Evolutionary conservation across 2,113 vertebrate species (phyloP).

Genomic region (Lasiurus borealis): DNA sequence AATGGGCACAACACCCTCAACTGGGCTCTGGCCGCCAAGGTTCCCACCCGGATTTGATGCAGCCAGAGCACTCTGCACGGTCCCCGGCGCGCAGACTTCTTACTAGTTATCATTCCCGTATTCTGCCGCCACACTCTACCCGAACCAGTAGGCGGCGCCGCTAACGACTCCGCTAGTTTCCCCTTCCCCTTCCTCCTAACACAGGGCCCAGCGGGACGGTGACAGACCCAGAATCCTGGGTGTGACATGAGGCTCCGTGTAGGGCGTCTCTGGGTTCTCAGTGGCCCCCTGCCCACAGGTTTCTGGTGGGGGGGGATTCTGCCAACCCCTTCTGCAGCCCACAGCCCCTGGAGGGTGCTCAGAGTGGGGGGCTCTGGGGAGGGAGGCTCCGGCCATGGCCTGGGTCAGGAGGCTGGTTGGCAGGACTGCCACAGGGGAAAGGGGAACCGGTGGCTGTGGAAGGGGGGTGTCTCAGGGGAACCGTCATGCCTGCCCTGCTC

Average conservation of each 20-base stretch:
- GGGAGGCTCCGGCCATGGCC: not conserved
- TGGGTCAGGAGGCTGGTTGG: not conserved
- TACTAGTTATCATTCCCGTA: accelerated
- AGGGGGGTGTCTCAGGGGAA: not conserved
- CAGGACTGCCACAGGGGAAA: not conserved
- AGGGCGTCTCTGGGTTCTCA: not conserved
- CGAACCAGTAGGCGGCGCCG: accelerated
- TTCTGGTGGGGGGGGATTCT: not conserved
- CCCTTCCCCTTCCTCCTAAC: not conserved
- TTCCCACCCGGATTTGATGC: accelerated
- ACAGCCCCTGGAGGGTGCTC: not conserved
- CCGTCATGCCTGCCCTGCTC: accelerated
- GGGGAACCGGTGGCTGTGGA: accelerated
- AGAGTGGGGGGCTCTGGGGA: not conserved
- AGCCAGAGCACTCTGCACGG: accelerated
- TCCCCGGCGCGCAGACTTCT: accelerated
- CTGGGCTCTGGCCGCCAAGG: not conserved
- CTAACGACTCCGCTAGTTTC: accelerated
- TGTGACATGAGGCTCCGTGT: accelerated
- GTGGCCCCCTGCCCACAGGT: not conserved
- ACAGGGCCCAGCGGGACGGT: not conserved
- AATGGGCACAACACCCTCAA: accelerated
- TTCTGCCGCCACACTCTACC: accelerated
- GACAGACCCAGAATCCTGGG: not conserved
- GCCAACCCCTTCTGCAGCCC: not conserved